These are phyloP conservation scores for Clusia tigrina DNA, from an alignment of 2,888 invertebrate species.

Conservation along the genomic window DNA sequence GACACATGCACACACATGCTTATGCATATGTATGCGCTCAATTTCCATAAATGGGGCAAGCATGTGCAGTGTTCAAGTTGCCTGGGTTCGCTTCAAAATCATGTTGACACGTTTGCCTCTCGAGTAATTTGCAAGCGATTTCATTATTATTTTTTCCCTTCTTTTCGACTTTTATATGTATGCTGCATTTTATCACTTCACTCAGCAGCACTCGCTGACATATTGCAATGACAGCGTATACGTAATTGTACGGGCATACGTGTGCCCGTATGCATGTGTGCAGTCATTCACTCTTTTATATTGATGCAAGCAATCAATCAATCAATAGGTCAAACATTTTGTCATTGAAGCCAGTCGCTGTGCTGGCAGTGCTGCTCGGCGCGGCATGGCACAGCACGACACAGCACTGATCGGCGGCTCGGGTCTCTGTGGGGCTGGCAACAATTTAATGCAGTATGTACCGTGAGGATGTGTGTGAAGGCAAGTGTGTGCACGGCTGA, in stretches of 20 bases:
- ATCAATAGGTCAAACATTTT: conserved; percentile 41
- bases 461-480: not conserved
- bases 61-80: no score
- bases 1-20: no score
- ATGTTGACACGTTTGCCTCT: no score
- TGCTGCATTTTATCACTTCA: no score
- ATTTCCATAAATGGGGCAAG: no score
- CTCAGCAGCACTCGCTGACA: not conserved
- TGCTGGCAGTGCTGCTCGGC: not conserved
- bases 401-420: not conserved
- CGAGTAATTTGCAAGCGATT: no score
- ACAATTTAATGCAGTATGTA: not conserved
- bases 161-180: no score
- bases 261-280: conserved; percentile 8
- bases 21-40: no score
- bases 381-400: not conserved
- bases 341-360: conserved; percentile 33
- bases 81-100: no score
- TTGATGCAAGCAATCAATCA: conserved; percentile 34
- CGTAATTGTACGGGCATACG: not conserved
- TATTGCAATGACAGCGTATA: not conserved
- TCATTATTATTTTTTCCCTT: no score
- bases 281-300: conserved; percentile 13
- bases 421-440: not conserved
- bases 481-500: not conserved